Base-by-base conservation (phyloP, 2,113 vertebrate genomes). In the Pongo pygmaeus region DNA sequence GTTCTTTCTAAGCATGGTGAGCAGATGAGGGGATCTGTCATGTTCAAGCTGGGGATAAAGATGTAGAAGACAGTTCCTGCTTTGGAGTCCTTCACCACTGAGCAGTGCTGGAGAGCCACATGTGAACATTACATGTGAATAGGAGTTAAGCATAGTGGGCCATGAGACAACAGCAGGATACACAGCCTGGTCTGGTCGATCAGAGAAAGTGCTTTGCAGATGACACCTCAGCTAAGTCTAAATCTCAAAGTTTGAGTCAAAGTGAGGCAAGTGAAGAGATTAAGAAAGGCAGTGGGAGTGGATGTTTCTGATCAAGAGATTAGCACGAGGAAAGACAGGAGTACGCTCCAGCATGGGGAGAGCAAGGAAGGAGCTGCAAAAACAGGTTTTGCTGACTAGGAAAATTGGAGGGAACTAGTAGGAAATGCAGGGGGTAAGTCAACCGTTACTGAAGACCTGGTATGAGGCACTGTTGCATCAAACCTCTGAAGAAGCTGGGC, bases 111-210 rank as follows among this genome's bases (percentile, higher is more conserved):
- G 69, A 43, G 35, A 91, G 48, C 27, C 74, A 16, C 10, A 4
- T 50, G 30, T 18, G 74, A 69, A 61, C 1, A 8, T 7, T 48
- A 38, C 0, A 0, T 30, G 11, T 46, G 23, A 22, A 8, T 0
- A 4, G 32, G 30, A 20, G 17, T 64, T 5, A 25, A 93, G 38
- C 18, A 6, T 6, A 11, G 50, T 52, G 27, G 22, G 14, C 64
- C 22, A 1, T 8, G 61, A 57, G 86, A 27, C 22, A 10, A n/a
- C 13, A 64, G 5, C 40, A 50, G 72, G 16, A 61, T 32, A 46
- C n/a, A 61, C 25, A 48, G n/a, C 43, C 55, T 80, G 25, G 59
- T 22, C 25, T 69, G 10, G 14, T 20, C 7, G 10, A 35, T 77
- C 55, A 61, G 40, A 50, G 50, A 18, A 84, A 87, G 75, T 22